These are phyloP conservation scores for Corythornis leucogaster DNA, from an alignment of 2,797 vertebrate genomes.

Conservation along the genomic window DNA sequence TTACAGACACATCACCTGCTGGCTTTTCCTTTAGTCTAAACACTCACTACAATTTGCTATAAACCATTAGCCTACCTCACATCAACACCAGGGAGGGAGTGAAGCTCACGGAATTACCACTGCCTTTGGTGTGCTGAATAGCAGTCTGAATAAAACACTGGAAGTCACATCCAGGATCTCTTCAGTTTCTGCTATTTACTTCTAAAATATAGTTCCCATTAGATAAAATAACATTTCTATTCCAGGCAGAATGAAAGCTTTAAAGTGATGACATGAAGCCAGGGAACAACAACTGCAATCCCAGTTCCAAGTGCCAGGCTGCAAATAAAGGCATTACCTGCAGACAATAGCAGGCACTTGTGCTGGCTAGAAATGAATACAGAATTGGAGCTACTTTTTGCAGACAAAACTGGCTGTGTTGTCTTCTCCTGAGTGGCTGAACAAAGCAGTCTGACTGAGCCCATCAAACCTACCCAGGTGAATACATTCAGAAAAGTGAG, in stretches of 20 bases:
- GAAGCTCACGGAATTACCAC: neutral
- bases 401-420: neutral
- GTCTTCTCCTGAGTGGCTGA: neutral
- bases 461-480: neutral
- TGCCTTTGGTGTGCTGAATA: neutral
- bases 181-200: neutral
- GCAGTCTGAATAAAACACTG: neutral
- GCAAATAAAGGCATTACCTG: neutral
- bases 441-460: neutral
- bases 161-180: neutral
- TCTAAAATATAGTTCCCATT: neutral
- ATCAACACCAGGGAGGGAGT: neutral
- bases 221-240: neutral
- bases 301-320: neutral
- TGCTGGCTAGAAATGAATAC: neutral
- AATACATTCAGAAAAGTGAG: neutral
- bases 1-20: neutral
- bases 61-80: neutral
- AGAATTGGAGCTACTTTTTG: neutral
- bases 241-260: neutral
- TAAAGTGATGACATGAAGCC: neutral
- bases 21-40: neutral
- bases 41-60: neutral
- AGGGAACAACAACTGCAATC: neutral
- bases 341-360: neutral